A percentile compares a stretch with the other conserved stretches of the same genome.
Conservation (phyloP, 2,888 invertebrate genomes). For the Zygogramma bicolorata region DNA sequence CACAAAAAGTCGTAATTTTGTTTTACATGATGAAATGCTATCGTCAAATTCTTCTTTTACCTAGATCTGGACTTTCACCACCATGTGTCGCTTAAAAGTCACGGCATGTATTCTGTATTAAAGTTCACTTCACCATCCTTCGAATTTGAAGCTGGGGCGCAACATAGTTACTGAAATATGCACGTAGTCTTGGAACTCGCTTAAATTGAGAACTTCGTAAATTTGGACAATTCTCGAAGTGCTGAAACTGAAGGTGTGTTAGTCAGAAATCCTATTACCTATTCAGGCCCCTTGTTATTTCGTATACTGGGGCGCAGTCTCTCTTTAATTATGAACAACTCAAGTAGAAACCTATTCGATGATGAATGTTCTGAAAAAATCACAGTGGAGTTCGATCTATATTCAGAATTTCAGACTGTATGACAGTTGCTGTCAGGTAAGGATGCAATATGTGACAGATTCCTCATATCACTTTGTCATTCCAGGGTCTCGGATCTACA, state of each 20-base stretch:
- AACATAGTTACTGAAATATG: background rate
- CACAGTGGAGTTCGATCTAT: background rate
- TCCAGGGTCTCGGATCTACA: background rate
- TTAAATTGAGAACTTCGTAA: background rate
- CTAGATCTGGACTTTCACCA: background rate
- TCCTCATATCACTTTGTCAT: background rate
- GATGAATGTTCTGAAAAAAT: background rate
- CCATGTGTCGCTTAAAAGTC: background rate
- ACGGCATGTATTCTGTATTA: background rate
- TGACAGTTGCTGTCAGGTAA: background rate
- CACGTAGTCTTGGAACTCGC: background rate
- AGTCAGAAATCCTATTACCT: background rate
- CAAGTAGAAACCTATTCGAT: background rate
- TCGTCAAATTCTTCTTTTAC: too few species aligned
- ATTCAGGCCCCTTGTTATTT: background rate
- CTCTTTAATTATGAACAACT: background rate
- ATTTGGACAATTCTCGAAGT: background rate
- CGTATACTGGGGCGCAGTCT: background rate
- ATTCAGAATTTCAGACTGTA: too few species aligned
- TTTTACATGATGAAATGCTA: too few species aligned
- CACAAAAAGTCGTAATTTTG: too few species aligned
- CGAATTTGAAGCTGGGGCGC: background rate
- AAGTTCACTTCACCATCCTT: background rate
- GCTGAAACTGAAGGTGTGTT: background rate
- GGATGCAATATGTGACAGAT: background rate